Percentiles rank a stretch among this genome's conserved stretches.
These are phyloP conservation scores for Leptinotarsa texana DNA, from an alignment of 1,140 invertebrate species.

Conservation along the genomic window DNA sequence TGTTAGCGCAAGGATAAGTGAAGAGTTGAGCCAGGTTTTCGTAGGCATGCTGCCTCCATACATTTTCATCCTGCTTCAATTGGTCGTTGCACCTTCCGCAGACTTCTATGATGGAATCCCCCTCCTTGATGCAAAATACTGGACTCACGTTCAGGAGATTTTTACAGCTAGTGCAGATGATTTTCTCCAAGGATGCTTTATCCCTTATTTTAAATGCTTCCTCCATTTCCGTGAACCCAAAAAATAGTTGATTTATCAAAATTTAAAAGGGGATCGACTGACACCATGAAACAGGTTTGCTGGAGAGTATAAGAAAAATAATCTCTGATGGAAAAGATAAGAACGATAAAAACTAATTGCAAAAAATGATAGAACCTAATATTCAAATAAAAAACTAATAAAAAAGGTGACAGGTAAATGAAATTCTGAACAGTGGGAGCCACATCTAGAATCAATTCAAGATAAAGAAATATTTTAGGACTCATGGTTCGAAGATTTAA, in stretches of 20 bases:
- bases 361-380: too few species aligned
- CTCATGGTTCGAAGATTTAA: too few species aligned
- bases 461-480: too few species aligned
- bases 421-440: too few species aligned
- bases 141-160: slow-evolving; percentile 33
- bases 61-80: neutral
- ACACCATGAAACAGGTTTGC: too few species aligned
- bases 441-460: too few species aligned
- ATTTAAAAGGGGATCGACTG: too few species aligned
- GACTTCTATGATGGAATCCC: slow-evolving; percentile 24
- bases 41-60: slow-evolving; percentile 30
- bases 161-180: slow-evolving; percentile 29
- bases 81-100: slow-evolving; percentile 32
- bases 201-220: slow-evolving; percentile 31
- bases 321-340: too few species aligned
- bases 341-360: too few species aligned
- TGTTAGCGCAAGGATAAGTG: slow-evolving; percentile 36
- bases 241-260: neutral
- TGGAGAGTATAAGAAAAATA: too few species aligned
- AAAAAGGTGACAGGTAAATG: too few species aligned
- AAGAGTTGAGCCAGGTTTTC: slow-evolving; percentile 27
- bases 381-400: too few species aligned
- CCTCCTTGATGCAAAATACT: slow-evolving; percentile 25
- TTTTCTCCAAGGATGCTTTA: slow-evolving; percentile 21
- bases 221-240: neutral